These are phyloP conservation scores for Dynastes tityus DNA, from an alignment of 2,888 invertebrate genomes.

Conservation along the genomic window DNA sequence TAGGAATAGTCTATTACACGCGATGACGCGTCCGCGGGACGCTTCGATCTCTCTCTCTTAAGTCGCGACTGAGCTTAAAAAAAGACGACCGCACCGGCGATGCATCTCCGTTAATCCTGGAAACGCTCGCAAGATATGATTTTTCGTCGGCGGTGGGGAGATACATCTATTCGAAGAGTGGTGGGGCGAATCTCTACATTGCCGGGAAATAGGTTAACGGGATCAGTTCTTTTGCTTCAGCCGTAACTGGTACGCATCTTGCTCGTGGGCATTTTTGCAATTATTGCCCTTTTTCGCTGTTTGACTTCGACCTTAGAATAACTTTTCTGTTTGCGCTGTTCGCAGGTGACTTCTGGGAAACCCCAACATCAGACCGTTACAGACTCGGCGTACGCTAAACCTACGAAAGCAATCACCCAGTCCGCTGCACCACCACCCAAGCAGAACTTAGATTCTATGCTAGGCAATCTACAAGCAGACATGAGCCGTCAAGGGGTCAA, in stretches of 20 bases:
- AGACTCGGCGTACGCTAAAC: constrained; percentile 81
- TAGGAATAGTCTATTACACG: constrained; percentile 43
- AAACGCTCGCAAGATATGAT: constrained; percentile 51
- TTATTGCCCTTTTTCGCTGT: not conserved
- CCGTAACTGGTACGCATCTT: constrained; percentile 45
- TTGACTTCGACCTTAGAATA: constrained; percentile 1
- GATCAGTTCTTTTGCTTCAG: constrained; percentile 50
- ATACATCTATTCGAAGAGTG: constrained; percentile 16
- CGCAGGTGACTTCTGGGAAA: constrained; percentile 77
- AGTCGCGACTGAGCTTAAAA: constrained; percentile 18
- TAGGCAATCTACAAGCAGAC: constrained; percentile 94
- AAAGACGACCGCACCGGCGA: constrained; percentile 27
- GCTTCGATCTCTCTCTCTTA: constrained; percentile 4
- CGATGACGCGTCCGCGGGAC: not conserved
- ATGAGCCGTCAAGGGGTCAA: constrained; percentile 99
- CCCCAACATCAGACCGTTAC: constrained; percentile 79
- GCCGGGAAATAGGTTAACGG: constrained; percentile 55
- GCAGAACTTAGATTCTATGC: constrained; percentile 82
- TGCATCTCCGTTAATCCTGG: constrained; percentile 49
- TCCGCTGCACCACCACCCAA: constrained; percentile 70
- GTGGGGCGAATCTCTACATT: constrained; percentile 58
- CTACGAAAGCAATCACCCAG: constrained; percentile 71
- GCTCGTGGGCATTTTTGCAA: constrained; percentile 39
- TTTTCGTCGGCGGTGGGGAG: constrained; percentile 42
- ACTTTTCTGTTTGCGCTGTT: constrained; percentile 50